Conservation (phyloP, 2,888 invertebrate genomes). For the Lutraria lutraria region DNA sequence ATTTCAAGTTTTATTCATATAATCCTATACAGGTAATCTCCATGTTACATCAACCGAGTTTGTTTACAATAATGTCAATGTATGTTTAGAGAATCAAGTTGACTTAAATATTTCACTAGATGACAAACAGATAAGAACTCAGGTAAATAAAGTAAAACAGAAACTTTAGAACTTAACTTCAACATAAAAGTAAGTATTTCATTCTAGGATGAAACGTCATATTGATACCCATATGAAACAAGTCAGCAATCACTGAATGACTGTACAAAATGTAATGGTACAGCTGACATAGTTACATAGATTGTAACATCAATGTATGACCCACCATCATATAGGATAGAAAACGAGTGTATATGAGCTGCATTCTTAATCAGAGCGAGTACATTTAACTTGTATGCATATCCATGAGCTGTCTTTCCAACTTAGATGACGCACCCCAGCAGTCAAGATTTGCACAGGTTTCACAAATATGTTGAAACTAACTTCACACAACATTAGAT, state of each 20-base stretch:
- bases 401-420: too few species aligned
- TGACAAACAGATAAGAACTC: conserved; percentile 4
- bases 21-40: not conserved
- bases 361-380: too few species aligned
- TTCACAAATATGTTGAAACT: too few species aligned
- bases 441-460: too few species aligned
- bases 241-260: not conserved
- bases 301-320: too few species aligned
- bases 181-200: not conserved
- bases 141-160: not conserved
- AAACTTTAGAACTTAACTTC: not conserved
- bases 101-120: not conserved
- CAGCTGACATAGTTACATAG: too few species aligned
- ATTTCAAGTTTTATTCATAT: not conserved
- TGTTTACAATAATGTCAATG: not conserved
- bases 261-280: too few species aligned
- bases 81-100: not conserved
- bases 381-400: too few species aligned
- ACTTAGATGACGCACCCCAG: too few species aligned
- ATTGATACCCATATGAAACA: not conserved
- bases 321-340: too few species aligned
- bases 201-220: not conserved
- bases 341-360: too few species aligned
- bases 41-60: not conserved
- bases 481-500: too few species aligned